phyloP scores from a whole-genome alignment of 2,113 vertebrate species.

The Ceyx margarethae region DNA sequence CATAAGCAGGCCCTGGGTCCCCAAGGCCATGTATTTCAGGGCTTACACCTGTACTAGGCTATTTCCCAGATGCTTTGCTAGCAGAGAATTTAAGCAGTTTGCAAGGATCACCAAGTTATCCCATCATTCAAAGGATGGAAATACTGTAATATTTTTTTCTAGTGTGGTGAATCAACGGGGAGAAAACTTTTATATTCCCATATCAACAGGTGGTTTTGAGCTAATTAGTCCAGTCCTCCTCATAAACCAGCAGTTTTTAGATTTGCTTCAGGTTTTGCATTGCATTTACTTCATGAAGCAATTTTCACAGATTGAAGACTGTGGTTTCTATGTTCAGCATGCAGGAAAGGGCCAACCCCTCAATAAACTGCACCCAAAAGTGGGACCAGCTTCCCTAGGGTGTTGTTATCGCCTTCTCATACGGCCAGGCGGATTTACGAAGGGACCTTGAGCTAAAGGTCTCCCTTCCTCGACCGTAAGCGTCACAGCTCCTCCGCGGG shows the following conservation, averaged over 20 bases:
- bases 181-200: not conserved
- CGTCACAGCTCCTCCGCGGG: fast-evolving
- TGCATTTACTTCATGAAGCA: not conserved
- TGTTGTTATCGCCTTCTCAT: not conserved
- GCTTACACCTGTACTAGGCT: not conserved
- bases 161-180: not conserved
- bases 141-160: not conserved
- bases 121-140: not conserved
- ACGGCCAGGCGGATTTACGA: not conserved
- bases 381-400: fast-evolving
- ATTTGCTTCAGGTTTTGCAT: not conserved
- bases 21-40: not conserved
- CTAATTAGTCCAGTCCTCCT: not conserved
- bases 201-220: not conserved
- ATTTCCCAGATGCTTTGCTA: not conserved
- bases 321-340: not conserved
- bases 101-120: not conserved
- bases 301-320: not conserved
- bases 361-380: not conserved
- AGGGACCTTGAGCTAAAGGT: not conserved
- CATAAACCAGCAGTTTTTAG: not conserved
- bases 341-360: not conserved
- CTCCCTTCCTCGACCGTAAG: fast-evolving
- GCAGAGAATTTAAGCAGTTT: not conserved
- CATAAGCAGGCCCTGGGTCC: fast-evolving